A percentile compares a stretch with the other conserved stretches of the same genome.
Evolutionary conservation across 2,113 vertebrate species (phyloP).

Genomic region (rat (Rattus norvegicus)): GRCr8 NC_086039.1:4153001-4153500

Average conservation of each 20-base stretch:
- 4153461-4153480: not conserved
- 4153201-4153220: not conserved
- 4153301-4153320: not conserved
- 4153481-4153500: too few relatives aligned
- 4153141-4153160: too few relatives aligned
- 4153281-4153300: not conserved
- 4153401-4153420: not conserved
- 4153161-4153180: too few relatives aligned
- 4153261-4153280: not conserved
- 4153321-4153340: not conserved
- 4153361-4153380: too few relatives aligned
- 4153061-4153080: not conserved
- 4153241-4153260: not conserved
- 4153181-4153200: too few relatives aligned
- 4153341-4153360: not conserved
- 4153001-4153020: not conserved
- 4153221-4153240: not conserved
- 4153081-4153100: not conserved
- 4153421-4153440: not conserved
- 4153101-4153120: not conserved
- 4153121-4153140: too few relatives aligned
- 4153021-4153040: not conserved
- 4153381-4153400: not conserved
- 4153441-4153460: not conserved
- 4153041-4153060: not conserved